Evolutionary conservation across 2,888 invertebrate species (phyloP), one percentile per base, ranked within the genome.

Genomic region (Alitta virens): DNA sequence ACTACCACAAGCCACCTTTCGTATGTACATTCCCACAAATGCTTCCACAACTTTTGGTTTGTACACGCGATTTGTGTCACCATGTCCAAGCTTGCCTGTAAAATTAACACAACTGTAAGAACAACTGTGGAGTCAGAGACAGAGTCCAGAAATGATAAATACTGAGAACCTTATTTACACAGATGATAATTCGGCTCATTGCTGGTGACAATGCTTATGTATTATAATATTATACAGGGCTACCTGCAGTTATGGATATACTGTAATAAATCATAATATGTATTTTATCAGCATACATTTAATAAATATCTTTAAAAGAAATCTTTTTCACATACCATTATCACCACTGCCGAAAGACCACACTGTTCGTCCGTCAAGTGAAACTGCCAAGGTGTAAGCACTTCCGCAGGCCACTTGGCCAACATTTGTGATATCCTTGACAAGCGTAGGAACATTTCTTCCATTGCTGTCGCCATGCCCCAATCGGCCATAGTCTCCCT

Each of bases 321-420:
- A n/a, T n/a, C n/a, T n/a, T n/a, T n/a, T n/a, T n/a, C n/a, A 58
- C 75, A 86, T 85, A 65, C 88, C 88, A 77, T 85, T 86, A 73
- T 87, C 87, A 1, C 87, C 87, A 75, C 87, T 87, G 1, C 88
- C 88, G 77, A 87, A 88, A 1, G 87, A 85, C 87, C 87, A 88
- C 1, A 87, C 86, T 1, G 81, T 83, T 71, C 84, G 83, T 5
- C 87, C 87, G 75, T 87, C 87, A 18, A 78, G 75, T 1, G 87
- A 85, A 5, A 87, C 83, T 70, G 86, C 86, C 23, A 87, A 83
- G 0, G 88, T 88, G 72, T 88, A 87, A 65, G 87, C 87, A 63
- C 87, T 80, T 2, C 88, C 88, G 77, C 88, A 88, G 12, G 87
- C 84, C 16, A 87, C 86, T 65, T 79, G 78, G 2, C 87, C 87